A percentile compares a stretch with the other conserved stretches of the same genome.
Conservation (phyloP, 2,113 vertebrate species). For the Psammodynastes pulverulentus region DNA sequence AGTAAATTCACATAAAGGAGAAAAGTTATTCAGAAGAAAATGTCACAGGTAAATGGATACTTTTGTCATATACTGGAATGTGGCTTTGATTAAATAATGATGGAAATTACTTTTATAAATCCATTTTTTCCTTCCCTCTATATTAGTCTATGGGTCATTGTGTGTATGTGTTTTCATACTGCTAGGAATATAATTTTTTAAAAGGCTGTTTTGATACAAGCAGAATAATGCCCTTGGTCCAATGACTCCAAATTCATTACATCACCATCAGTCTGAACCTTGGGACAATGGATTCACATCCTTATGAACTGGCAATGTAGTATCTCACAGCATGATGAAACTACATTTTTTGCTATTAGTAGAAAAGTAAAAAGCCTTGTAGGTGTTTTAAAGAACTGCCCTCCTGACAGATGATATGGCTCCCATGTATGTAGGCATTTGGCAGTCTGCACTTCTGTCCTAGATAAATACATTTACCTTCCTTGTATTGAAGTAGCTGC, state of each 20-base stretch:
- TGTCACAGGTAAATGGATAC: background rate
- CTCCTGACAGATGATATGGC: background rate
- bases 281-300: background rate
- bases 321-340: background rate
- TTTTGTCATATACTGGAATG: background rate
- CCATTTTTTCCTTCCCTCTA: background rate
- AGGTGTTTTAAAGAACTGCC: slow-evolving; percentile 5
- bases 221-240: background rate
- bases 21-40: background rate
- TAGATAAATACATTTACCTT: slow-evolving; percentile 15
- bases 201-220: background rate
- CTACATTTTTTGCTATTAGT: background rate
- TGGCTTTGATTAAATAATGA: background rate
- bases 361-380: background rate
- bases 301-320: background rate
- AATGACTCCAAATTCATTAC: background rate
- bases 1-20: background rate
- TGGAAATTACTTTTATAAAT: background rate
- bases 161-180: background rate
- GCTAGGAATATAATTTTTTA: background rate
- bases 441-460: slow-evolving; percentile 7
- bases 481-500: slow-evolving; percentile 21
- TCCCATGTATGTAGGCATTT: background rate
- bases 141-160: background rate
- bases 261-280: background rate